Conservation (phyloP, 2,888 invertebrate species). For the Parnassius smintheus region DNA sequence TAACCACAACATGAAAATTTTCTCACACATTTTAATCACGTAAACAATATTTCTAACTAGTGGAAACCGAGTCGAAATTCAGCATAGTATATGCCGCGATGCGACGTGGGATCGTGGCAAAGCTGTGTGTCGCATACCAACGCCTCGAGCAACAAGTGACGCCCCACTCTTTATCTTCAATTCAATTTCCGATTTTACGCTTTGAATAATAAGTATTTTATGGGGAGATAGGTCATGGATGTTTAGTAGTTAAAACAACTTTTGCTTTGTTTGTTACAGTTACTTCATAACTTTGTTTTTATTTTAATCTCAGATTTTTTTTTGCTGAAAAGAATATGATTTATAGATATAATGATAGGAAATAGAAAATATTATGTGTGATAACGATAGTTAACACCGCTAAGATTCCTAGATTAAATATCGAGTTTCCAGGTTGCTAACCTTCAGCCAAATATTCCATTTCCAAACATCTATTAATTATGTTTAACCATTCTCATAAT, state of each 20-base stretch:
- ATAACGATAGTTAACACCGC: no score
- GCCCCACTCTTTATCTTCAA: constrained; percentile 41
- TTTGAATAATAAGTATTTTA: constrained; percentile 28
- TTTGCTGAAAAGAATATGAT: no score
- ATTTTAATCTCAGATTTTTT: background rate
- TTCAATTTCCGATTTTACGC: constrained; percentile 30
- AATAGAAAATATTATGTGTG: no score
- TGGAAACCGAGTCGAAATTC: constrained; percentile 40
- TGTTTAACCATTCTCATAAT: no score
- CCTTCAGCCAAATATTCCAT: no score
- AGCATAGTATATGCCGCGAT: constrained; percentile 39
- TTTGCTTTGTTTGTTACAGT: background rate
- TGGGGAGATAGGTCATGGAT: background rate
- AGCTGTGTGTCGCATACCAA: constrained; percentile 54
- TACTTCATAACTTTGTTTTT: background rate
- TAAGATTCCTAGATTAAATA: no score
- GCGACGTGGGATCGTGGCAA: constrained; percentile 29
- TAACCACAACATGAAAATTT: constrained; percentile 1
- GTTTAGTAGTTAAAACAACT: background rate
- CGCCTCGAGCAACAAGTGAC: constrained; percentile 59
- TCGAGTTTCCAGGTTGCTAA: no score
- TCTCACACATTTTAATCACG: constrained; percentile 16
- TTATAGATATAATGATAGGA: no score
- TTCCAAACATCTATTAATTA: no score
- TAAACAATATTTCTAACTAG: constrained; percentile 31